A percentile compares a stretch with the other conserved stretches of the same genome.
Evolutionary conservation across 2,888 invertebrate genomes (phyloP).

Genomic region (Muschampia staudingeri): DNA sequence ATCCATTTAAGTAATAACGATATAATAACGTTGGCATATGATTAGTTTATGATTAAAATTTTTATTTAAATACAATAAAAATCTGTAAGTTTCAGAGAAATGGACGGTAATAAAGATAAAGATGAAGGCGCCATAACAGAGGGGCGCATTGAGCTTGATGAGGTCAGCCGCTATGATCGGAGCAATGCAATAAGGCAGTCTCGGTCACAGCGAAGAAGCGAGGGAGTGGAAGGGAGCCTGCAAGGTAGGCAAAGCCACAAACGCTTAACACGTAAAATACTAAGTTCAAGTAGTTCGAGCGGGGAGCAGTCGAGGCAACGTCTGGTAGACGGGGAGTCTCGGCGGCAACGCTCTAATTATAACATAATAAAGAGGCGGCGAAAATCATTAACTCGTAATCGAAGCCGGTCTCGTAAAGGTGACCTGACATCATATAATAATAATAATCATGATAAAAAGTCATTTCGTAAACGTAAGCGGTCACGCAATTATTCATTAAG

Average conservation of each 20-base stretch:
- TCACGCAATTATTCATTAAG: not conserved
- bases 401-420: not conserved
- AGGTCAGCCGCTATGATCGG: not conserved
- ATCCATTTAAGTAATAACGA: no score
- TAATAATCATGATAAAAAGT: not conserved
- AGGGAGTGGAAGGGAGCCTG: slow-evolving; percentile 27
- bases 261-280: slow-evolving; percentile 6
- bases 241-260: slow-evolving; percentile 27
- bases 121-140: not conserved
- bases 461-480: not conserved
- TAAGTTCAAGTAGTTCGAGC: slow-evolving; percentile 2
- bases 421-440: not conserved
- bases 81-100: not conserved
- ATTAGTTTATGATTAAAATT: no score
- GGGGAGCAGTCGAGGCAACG: slow-evolving; percentile 16
- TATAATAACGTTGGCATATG: no score
- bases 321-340: slow-evolving; percentile 13
- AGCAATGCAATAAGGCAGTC: slow-evolving; percentile 6
- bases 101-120: not conserved
- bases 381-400: not conserved
- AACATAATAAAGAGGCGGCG: not conserved
- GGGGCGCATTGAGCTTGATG: not conserved
- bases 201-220: slow-evolving; percentile 12
- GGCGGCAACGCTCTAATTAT: slow-evolving; percentile 7
- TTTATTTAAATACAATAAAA: no score